Evolutionary conservation across 2,888 invertebrate species (phyloP), one percentile per base, ranked within the genome.

Genomic region (Mesodorylaimus sp.): DNA sequence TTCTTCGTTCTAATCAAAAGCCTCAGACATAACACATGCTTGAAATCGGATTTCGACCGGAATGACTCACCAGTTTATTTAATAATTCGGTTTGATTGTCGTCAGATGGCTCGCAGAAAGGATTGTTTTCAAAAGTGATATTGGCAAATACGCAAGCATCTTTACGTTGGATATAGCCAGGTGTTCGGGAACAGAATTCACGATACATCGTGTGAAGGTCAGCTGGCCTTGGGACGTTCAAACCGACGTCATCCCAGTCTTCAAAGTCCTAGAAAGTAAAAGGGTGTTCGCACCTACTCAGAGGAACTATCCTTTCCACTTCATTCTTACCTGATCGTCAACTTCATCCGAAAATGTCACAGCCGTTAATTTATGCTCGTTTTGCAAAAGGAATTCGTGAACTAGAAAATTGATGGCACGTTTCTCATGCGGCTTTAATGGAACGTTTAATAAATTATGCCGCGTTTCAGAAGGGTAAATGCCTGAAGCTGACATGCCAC

Each of bases 291-390:
- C 23, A 52, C 10, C 10, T 28, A 51, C 27, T 28, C 37, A n/a
- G 26, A 13, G 13, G 3, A n/a, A 16, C 32, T 32, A 16, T 32
- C 7, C 32, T 32, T 13, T 7, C 7, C 16, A 16, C 32, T 13
- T 7, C n/a, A n/a, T n/a, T n/a, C n/a, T n/a, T 61, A 80, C 81
- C 75, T 85, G 85, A 66, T 83, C 77, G 62, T 82, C 82, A 73
- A 84, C 85, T 73, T 86, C 86, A 74, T 86, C 86, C 36, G 83
- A 79, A 70, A 86, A 86, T 45, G 86, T 86, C 53, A 85, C 84
- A 0, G 85, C 82, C 2, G 85, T 84, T 24, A 86, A 70, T 68
- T 85, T 85, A 65, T 83, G 85, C 52, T 80, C 79, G 65, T 80
- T 77, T 21, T 77, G 69, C 45, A 85, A 69, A 21, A 86, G 71